Conservation (phyloP, 2,113 vertebrate species). For the Xiphias gladius region DNA sequence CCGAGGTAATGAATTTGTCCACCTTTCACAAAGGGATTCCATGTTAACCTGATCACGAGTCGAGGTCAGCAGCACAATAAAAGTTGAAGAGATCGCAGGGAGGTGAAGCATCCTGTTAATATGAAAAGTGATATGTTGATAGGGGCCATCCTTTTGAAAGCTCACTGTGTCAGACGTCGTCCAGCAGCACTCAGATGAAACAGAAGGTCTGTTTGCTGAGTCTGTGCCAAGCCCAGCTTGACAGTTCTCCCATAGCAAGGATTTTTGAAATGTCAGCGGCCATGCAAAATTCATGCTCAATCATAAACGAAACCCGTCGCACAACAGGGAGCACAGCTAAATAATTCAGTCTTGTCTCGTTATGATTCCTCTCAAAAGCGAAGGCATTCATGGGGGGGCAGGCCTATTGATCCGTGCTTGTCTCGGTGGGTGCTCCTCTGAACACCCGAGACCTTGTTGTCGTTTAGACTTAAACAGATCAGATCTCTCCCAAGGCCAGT, state of each 20-base stretch:
- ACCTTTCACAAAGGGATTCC: conserved; percentile 38
- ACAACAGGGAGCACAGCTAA: conserved; percentile 72
- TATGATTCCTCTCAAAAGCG: conserved; percentile 74
- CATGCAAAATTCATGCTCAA: conserved; percentile 85
- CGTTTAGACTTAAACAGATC: conserved; percentile 63
- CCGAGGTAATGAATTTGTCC: conserved; percentile 66
- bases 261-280: conserved; percentile 79
- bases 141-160: conserved; percentile 47
- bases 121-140: conserved; percentile 75
- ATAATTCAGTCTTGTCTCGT: conserved; percentile 82
- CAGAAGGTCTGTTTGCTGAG: conserved; percentile 41
- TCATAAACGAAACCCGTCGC: conserved; percentile 80
- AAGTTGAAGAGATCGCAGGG: conserved; percentile 74
- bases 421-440: conserved; percentile 54
- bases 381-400: conserved; percentile 59
- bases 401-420: conserved; percentile 39
- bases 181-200: conserved; percentile 30
- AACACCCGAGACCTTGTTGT: conserved; percentile 72
- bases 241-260: conserved; percentile 42
- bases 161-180: conserved; percentile 46
- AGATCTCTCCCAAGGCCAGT: conserved; percentile 59
- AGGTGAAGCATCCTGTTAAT: conserved; percentile 78
- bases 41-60: conserved; percentile 67
- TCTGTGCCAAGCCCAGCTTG: conserved; percentile 35
- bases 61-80: conserved; percentile 54